Evolutionary conservation across 2,113 vertebrate species (phyloP).

Genomic region (Glaucidium brasilianum): DNA sequence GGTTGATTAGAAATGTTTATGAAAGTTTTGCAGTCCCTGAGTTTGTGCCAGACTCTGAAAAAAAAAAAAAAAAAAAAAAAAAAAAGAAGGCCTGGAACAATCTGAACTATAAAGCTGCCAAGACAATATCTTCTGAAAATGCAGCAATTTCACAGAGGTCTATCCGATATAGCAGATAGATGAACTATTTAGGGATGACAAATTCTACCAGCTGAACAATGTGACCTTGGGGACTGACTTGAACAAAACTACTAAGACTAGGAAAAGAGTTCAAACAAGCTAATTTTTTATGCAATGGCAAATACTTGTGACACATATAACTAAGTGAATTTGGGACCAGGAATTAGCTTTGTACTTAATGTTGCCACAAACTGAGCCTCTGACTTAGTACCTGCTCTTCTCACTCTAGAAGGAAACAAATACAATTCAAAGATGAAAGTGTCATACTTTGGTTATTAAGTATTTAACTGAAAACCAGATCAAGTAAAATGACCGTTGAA

Average conservation of each 20-base stretch:
- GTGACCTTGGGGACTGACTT: not conserved
- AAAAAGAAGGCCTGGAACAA: not conserved
- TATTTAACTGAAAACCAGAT: not conserved
- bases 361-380: not conserved
- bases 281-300: not conserved
- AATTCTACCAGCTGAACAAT: not conserved
- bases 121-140: not conserved
- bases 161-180: rapidly evolving
- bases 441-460: not conserved
- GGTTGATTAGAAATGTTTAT: not conserved
- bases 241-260: not conserved
- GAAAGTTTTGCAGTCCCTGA: not conserved
- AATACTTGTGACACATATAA: not conserved
- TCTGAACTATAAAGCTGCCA: not conserved
- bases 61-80: not conserved
- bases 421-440: not conserved
- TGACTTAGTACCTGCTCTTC: not conserved
- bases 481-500: not conserved
- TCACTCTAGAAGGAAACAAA: not conserved
- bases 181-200: not conserved
- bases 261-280: not conserved
- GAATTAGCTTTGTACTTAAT: not conserved
- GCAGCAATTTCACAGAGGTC: not conserved
- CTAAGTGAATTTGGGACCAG: not conserved
- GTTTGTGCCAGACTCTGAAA: not conserved